Conservation (phyloP, 2,888 invertebrate genomes). For the Schrankia costaestrigalis region DNA sequence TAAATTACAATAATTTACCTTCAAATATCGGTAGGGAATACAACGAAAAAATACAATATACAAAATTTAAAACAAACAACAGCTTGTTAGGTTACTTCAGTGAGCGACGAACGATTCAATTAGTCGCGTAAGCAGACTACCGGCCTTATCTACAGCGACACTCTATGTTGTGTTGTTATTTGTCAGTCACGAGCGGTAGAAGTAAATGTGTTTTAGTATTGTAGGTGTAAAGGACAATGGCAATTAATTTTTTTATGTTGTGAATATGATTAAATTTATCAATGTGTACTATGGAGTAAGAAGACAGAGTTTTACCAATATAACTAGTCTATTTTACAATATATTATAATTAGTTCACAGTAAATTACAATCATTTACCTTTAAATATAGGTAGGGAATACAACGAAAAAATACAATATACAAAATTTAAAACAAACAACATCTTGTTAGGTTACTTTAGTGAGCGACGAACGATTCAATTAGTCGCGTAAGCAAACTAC, state of each 20-base stretch:
- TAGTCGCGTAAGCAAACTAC: conserved; percentile 24
- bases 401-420: conserved; percentile 10
- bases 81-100: conserved; percentile 7
- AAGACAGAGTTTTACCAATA: too few species aligned
- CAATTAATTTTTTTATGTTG: too few species aligned
- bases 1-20: too few species aligned
- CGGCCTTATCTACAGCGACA: conserved; percentile 34
- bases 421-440: conserved; percentile 9
- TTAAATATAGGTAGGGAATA: too few species aligned
- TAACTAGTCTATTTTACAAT: too few species aligned
- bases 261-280: too few species aligned
- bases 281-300: too few species aligned
- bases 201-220: neutral
- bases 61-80: conserved; percentile 10
- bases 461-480: conserved; percentile 29
- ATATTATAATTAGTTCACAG: too few species aligned
- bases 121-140: conserved; percentile 23
- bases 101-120: conserved; percentile 29
- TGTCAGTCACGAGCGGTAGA: conserved; percentile 5
- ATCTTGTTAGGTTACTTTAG: conserved; percentile 7
- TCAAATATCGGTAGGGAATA: too few species aligned
- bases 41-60: conserved; percentile 10
- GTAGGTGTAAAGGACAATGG: neutral
- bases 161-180: conserved; percentile 12
- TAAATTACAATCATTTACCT: too few species aligned